Evolutionary conservation across 2,113 vertebrate species (phyloP).

Genomic region (Budorcas taxicolor): DNA sequence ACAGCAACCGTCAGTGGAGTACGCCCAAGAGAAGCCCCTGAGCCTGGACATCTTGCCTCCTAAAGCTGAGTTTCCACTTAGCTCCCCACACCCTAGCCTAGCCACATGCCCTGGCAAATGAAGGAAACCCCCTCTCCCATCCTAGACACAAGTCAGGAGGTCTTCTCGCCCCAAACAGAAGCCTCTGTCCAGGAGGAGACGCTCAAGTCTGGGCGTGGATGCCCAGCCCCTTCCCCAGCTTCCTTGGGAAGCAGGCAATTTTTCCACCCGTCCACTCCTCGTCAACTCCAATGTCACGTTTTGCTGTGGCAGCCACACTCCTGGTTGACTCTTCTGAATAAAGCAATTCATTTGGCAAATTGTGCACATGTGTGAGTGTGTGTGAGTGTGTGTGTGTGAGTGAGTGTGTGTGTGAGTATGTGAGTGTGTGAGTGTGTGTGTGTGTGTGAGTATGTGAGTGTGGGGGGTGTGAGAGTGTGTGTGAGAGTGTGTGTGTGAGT

Average conservation of each 20-base stretch:
- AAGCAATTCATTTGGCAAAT: neutral
- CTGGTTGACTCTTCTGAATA: neutral
- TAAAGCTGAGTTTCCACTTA: neutral
- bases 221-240: too few relatives aligned
- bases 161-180: neutral
- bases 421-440: too few relatives aligned
- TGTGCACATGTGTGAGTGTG: fast-evolving
- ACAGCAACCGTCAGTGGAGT: fast-evolving
- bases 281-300: neutral
- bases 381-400: neutral
- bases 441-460: neutral
- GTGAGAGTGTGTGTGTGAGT: too few relatives aligned
- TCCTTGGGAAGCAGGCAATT: too few relatives aligned
- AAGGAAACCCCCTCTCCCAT: neutral
- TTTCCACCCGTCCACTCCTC: fast-evolving
- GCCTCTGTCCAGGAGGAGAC: neutral
- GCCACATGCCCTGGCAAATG: neutral
- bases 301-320: too few relatives aligned
- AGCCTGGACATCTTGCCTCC: fast-evolving
- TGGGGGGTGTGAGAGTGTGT: too few relatives aligned
- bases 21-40: neutral
- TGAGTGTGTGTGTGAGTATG: neutral
- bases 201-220: neutral
- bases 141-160: neutral
- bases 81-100: too few relatives aligned